Percentiles rank a stretch among this genome's conserved stretches.
These are phyloP conservation scores for Phorcus lineatus DNA, from an alignment of 2,888 invertebrate species.

Conservation along the genomic window DNA sequence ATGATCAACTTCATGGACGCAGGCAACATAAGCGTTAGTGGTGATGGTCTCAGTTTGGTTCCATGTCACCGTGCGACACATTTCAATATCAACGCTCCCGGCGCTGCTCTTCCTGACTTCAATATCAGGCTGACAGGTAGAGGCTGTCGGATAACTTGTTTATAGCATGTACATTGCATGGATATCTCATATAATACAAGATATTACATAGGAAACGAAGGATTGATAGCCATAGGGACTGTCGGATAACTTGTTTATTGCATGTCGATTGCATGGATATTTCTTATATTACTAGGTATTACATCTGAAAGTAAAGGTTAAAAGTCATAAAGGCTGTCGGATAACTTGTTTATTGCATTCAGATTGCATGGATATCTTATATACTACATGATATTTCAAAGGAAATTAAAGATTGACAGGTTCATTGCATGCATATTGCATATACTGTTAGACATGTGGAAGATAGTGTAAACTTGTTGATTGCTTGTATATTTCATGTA, in stretches of 20 bases:
- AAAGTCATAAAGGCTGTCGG: slow-evolving; percentile 60
- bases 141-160: background rate
- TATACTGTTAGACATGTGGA: no score
- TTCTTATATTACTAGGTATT: no score
- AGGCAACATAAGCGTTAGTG: slow-evolving; percentile 82
- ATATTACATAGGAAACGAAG: background rate
- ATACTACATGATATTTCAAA: background rate
- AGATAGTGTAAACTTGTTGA: no score
- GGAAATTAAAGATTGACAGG: background rate
- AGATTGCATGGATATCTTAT: background rate
- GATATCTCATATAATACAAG: background rate
- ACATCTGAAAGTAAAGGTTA: no score
- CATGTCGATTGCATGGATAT: no score
- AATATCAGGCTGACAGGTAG: slow-evolving; percentile 78
- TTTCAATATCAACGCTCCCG: slow-evolving; percentile 91
- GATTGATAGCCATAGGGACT: background rate
- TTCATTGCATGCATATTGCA: no score
- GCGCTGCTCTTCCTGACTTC: slow-evolving; percentile 66
- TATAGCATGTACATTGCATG: slow-evolving; percentile 12
- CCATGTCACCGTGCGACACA: slow-evolving; percentile 90
- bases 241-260: no score
- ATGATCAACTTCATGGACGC: slow-evolving; percentile 74
- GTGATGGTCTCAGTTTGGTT: slow-evolving; percentile 91
- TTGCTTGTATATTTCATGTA: no score
- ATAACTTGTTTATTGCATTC: background rate